These are phyloP conservation scores for Hippocampus comes DNA, from an alignment of 2,113 vertebrate species.

Conservation along the genomic window DNA sequence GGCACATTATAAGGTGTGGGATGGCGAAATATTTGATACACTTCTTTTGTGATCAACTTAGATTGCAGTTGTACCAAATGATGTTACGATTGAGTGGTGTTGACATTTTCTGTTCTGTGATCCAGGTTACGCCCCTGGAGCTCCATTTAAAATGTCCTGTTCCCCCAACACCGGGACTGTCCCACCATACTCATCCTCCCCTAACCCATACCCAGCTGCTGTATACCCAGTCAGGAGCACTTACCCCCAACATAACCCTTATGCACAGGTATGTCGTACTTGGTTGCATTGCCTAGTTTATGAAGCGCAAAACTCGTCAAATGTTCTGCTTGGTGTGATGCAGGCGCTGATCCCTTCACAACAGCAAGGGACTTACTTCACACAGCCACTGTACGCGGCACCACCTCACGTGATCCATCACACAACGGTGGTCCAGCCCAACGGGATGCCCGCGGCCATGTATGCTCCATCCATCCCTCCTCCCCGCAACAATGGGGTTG, in stretches of 20 bases:
- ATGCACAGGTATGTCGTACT: constrained; percentile 82
- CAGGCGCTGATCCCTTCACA: constrained; percentile 63
- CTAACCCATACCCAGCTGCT: constrained; percentile 87
- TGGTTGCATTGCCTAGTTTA: background rate
- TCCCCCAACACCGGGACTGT: constrained; percentile 90
- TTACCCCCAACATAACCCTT: constrained; percentile 95
- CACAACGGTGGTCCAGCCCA: constrained; percentile 98
- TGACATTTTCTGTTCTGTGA: background rate
- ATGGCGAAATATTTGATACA: background rate
- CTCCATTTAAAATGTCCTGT: constrained; percentile 97
- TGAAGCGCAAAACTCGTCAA: background rate
- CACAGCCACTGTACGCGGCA: constrained; percentile 94
- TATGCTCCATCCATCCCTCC: constrained; percentile 84
- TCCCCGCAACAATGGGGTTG: constrained; percentile 81
- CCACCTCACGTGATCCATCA: constrained; percentile 98
- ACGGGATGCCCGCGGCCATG: constrained; percentile 94
- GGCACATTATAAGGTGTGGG: background rate
- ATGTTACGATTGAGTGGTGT: background rate
- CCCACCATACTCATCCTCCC: constrained; percentile 89
- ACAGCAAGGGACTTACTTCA: constrained; percentile 95
- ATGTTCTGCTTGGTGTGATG: background rate
- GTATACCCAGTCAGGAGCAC: constrained; percentile 94
- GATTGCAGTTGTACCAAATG: background rate
- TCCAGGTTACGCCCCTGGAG: constrained; percentile 87
- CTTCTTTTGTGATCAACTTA: background rate